These are phyloP conservation scores for Rhopalosiphum padi DNA, from an alignment of 1,140 invertebrate genomes.

Conservation along the genomic window DNA sequence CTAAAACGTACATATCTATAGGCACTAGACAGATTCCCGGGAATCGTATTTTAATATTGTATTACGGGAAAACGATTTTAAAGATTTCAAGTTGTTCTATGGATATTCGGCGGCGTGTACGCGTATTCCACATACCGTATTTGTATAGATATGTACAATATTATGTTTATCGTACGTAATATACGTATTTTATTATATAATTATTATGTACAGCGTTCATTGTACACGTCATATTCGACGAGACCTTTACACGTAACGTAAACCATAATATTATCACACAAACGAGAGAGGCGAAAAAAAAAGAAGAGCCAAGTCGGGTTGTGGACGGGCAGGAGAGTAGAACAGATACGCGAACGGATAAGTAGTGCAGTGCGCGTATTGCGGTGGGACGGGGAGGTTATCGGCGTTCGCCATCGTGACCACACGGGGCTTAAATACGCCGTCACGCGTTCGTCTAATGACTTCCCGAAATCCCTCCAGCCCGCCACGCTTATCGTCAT, in stretches of 20 bases:
- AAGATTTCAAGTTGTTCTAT: background rate
- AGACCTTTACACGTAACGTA: background rate
- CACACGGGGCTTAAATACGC: slow-evolving; percentile 24
- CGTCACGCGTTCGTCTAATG: slow-evolving; percentile 38
- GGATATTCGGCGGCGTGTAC: background rate
- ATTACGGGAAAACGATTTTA: background rate
- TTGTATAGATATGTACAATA: background rate
- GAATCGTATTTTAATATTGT: background rate
- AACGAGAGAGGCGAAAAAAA: background rate
- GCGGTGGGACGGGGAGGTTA: background rate
- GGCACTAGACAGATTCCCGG: background rate
- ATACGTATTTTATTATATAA: too few species aligned
- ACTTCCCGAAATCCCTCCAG: slow-evolving; percentile 34
- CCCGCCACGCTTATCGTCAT: slow-evolving; percentile 22
- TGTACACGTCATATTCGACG: background rate
- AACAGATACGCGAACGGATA: background rate
- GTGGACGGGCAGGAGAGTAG: background rate
- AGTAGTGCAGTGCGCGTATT: background rate
- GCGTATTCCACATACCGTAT: background rate
- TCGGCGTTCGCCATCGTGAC: slow-evolving; percentile 26
- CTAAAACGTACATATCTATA: background rate
- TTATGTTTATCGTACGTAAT: too few species aligned
- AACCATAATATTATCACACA: background rate
- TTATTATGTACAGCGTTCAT: background rate
- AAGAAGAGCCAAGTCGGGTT: background rate